These are phyloP conservation scores for Paraplagusia blochii DNA, from an alignment of 2,113 vertebrate species.

Conservation along the genomic window DNA sequence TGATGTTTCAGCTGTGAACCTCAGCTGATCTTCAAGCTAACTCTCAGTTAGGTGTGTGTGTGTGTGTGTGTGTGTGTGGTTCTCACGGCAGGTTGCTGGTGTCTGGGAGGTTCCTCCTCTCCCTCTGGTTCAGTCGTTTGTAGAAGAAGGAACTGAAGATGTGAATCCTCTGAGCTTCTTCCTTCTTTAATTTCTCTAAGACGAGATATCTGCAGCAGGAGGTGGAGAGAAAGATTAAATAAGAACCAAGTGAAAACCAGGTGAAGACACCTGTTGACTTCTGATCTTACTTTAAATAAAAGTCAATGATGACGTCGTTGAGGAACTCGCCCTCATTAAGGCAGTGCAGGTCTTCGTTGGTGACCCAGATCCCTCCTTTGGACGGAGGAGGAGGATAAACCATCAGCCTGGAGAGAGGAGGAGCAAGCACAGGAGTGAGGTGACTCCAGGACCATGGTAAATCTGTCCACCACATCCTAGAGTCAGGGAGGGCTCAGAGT, in stretches of 20 bases:
- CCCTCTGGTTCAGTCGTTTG: conserved; percentile 96
- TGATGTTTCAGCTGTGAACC: too few species aligned
- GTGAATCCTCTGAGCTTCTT: conserved; percentile 91
- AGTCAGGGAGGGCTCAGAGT: too few species aligned
- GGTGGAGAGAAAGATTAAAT: too few species aligned
- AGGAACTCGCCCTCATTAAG: conserved; percentile 97
- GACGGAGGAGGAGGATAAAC: conserved; percentile 95
- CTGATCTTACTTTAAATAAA: conserved; percentile 94
- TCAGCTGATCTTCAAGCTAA: too few species aligned
- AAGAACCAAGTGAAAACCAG: too few species aligned
- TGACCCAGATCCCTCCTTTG: conserved; percentile 95
- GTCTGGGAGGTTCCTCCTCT: conserved; percentile 83
- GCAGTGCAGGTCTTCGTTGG: conserved; percentile 97
- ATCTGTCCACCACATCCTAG: too few species aligned
- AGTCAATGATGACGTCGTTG: conserved; percentile 99
- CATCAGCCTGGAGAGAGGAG: conserved; percentile 82
- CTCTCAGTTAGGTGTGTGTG: too few species aligned
- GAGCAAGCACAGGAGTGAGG: background rate
- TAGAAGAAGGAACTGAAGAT: conserved; percentile 99
- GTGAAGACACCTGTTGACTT: too few species aligned
- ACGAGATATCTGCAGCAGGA: conserved; percentile 85
- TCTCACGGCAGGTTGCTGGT: conserved; percentile 89
- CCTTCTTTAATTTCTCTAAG: conserved; percentile 91
- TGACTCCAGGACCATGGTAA: too few species aligned
- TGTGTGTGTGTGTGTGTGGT: background rate